phyloP scores from a whole-genome alignment of 2,113 vertebrate genomes.

The Upupa epops region DNA sequence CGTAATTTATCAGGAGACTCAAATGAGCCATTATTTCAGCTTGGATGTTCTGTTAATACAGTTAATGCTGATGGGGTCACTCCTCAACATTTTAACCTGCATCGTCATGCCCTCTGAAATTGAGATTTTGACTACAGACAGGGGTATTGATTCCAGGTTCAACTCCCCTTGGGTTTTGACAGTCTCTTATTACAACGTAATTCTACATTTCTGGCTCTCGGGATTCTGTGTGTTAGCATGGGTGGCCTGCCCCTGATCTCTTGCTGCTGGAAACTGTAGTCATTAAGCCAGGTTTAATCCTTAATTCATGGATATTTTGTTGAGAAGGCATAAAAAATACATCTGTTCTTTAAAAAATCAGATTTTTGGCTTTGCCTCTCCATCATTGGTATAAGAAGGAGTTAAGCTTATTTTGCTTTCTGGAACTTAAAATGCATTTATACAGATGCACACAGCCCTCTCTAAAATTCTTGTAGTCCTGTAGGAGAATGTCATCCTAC shows the following conservation, averaged over 20 bases:
- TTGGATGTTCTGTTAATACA: not conserved
- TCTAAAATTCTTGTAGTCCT: not conserved
- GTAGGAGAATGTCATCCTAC: slow-evolving; percentile 26
- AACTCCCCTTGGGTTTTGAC: not conserved
- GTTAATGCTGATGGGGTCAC: not conserved
- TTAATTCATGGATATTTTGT: not conserved
- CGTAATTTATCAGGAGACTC: slow-evolving; percentile 4
- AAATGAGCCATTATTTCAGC: not conserved
- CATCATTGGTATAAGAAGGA: not conserved
- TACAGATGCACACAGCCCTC: not conserved
- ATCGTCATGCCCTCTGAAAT: not conserved
- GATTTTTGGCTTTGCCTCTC: not conserved
- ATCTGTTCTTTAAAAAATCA: not conserved
- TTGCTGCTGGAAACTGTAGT: not conserved
- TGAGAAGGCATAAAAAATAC: not conserved
- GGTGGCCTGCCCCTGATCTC: not conserved
- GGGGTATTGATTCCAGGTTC: not conserved
- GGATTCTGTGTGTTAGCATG: not conserved
- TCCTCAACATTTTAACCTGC: not conserved
- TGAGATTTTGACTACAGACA: not conserved
- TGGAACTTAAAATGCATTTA: not conserved
- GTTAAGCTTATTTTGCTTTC: not conserved
- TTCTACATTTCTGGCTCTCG: not conserved
- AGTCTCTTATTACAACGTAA: not conserved
- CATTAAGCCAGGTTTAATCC: not conserved